These are phyloP conservation scores for Campylorhamphus procurvoides DNA, from an alignment of 2,113 vertebrate genomes.

Conservation along the genomic window DNA sequence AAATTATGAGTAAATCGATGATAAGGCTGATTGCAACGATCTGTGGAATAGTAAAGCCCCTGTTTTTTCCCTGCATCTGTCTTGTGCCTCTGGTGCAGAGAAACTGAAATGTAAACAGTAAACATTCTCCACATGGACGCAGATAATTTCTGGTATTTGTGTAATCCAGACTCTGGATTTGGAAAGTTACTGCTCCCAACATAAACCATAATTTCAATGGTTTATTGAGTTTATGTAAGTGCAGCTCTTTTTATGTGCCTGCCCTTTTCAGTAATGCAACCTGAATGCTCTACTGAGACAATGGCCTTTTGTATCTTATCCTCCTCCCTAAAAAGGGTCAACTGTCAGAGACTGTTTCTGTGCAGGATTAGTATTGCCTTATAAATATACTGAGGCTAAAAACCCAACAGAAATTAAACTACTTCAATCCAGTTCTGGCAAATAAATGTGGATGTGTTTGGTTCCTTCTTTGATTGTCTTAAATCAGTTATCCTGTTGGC, in stretches of 20 bases:
- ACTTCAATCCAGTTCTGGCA: background rate
- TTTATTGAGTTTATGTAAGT: background rate
- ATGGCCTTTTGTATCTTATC: background rate
- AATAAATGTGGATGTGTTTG: background rate
- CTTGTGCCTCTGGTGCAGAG: background rate
- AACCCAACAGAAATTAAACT: background rate
- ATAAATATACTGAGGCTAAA: background rate
- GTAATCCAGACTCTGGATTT: background rate
- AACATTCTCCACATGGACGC: background rate
- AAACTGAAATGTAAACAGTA: background rate
- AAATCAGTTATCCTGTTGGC: background rate
- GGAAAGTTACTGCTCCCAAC: background rate
- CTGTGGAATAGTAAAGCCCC: background rate
- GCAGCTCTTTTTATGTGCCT: background rate
- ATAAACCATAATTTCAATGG: background rate
- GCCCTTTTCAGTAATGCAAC: background rate
- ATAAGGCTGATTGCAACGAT: slow-evolving; percentile 17
- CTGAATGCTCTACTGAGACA: background rate
- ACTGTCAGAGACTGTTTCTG: background rate
- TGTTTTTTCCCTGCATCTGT: background rate
- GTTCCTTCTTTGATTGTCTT: background rate
- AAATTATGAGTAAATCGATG: slow-evolving; percentile 9
- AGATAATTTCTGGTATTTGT: background rate
- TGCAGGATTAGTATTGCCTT: background rate
- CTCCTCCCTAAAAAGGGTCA: background rate